These are phyloP conservation scores for Limanda limanda DNA, from an alignment of 2,113 vertebrate genomes.

Conservation along the genomic window DNA sequence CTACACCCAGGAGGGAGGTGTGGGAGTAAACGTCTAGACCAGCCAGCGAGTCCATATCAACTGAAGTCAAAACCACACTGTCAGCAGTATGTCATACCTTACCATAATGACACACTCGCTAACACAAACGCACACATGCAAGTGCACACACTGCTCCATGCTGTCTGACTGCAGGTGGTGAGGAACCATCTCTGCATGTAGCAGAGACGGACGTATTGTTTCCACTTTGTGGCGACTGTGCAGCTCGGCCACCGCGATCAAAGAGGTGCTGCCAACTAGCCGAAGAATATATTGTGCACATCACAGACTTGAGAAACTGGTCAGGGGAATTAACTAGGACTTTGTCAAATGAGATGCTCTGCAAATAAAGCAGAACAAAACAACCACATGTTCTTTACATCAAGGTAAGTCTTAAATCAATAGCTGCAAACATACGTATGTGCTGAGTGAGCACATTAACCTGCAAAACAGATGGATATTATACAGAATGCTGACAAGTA, in stretches of 20 bases:
- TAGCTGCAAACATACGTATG: conserved; percentile 9
- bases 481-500: conserved; percentile 5
- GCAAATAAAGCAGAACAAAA: conserved; percentile 25
- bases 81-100: conserved; percentile 46
- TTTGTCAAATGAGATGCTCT: background rate
- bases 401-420: background rate
- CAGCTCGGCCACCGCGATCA: conserved; percentile 47
- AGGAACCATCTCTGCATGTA: conserved; percentile 15
- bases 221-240: conserved; percentile 46
- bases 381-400: conserved; percentile 4
- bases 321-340: conserved; percentile 20
- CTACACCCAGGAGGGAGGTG: conserved; percentile 26
- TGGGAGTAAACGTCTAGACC: conserved; percentile 57
- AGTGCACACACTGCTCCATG: background rate
- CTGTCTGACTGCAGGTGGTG: conserved; percentile 30
- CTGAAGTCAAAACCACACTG: conserved; percentile 41
- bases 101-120: conserved; percentile 1
- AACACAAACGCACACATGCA: background rate
- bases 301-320: conserved; percentile 10
- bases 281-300: conserved; percentile 3
- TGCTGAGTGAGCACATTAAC: conserved; percentile 2
- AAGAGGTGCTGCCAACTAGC: conserved; percentile 26
- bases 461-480: background rate
- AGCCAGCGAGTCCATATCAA: conserved; percentile 33
- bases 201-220: conserved; percentile 29